Conservation (phyloP, 2,113 vertebrate species). For the Xenopus laevis region DNA sequence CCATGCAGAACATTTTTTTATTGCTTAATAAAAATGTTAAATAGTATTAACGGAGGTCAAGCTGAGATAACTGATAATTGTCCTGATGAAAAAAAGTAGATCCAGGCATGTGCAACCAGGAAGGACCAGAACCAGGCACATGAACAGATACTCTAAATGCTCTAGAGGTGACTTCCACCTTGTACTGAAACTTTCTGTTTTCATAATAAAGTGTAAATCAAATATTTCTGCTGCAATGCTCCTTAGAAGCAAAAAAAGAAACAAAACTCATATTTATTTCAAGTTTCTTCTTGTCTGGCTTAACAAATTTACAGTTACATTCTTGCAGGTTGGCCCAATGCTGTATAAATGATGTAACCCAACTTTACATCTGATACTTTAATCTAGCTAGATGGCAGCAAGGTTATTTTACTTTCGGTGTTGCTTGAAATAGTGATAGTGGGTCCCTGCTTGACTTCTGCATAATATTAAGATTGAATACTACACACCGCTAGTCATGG, state of each 20-base stretch:
- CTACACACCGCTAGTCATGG: background rate
- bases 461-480: constrained; percentile 20
- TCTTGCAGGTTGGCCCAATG: background rate
- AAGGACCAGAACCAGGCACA: too few relatives aligned
- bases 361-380: constrained; percentile 4
- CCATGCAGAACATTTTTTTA: too few relatives aligned
- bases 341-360: constrained; percentile 20
- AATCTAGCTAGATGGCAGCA: constrained; percentile 1
- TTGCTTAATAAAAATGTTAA: too few relatives aligned
- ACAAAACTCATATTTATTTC: background rate
- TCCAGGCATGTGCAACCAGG: too few relatives aligned
- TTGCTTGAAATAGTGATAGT: constrained; percentile 13
- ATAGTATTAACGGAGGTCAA: too few relatives aligned
- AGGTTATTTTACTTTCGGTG: constrained; percentile 17
- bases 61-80: too few relatives aligned
- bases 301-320: background rate
- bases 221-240: constrained; percentile 10
- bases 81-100: too few relatives aligned
- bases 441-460: constrained; percentile 17
- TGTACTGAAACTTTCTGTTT: background rate
- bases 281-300: background rate
- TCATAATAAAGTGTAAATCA: constrained; percentile 6
- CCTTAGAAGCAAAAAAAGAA: background rate
- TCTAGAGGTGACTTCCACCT: too few relatives aligned
- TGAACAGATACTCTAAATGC: too few relatives aligned